Evolutionary conservation across 2,113 vertebrate genomes (phyloP).

Genomic region (Bothrops jararaca): DNA sequence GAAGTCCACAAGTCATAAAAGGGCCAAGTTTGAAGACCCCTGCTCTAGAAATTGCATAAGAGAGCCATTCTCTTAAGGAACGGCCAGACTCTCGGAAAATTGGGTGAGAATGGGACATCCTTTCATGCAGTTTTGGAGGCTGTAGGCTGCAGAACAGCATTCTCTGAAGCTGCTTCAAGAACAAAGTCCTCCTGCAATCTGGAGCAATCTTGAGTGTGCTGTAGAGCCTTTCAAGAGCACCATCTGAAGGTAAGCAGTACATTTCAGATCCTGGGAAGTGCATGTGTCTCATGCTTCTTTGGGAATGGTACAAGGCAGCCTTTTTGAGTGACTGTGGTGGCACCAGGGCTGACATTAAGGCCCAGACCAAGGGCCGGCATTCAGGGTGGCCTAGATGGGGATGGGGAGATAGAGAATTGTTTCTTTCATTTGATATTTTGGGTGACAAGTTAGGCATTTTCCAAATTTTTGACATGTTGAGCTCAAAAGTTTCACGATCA

Average conservation of each 20-base stretch:
- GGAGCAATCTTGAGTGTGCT: background rate
- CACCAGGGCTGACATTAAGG: background rate
- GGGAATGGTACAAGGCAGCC: background rate
- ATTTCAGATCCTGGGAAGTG: background rate
- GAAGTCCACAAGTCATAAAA: too few relatives aligned
- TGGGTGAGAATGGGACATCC: background rate
- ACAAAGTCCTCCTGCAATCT: background rate
- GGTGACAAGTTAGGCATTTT: background rate
- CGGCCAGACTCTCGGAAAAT: background rate
- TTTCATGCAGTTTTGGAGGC: background rate
- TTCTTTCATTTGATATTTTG: background rate
- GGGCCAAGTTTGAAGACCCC: too few relatives aligned
- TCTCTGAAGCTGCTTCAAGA: background rate
- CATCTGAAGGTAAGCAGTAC: background rate
- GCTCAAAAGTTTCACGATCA: background rate
- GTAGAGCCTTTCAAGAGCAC: background rate
- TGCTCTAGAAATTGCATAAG: too few relatives aligned
- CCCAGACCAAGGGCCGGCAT: background rate
- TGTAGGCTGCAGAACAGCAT: background rate
- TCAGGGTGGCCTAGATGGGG: too few relatives aligned
- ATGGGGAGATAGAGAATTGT: background rate
- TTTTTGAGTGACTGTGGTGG: background rate
- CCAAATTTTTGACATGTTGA: background rate
- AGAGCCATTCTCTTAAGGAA: background rate
- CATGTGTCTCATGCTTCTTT: background rate